These are phyloP conservation scores for Carassius auratus DNA, from an alignment of 2,113 vertebrate genomes.

Conservation along the genomic window DNA sequence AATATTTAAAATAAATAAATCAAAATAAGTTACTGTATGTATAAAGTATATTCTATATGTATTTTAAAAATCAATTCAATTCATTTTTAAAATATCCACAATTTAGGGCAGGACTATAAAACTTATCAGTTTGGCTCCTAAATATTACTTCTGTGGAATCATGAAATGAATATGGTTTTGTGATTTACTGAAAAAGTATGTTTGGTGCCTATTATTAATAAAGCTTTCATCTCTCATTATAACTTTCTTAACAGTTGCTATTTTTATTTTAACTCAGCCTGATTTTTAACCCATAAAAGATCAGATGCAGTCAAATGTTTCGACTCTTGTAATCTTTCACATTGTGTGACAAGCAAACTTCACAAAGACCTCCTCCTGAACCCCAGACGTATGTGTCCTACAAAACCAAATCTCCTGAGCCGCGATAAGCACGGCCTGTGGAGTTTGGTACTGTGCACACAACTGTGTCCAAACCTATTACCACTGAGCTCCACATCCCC, in stretches of 20 bases:
- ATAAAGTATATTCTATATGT: not conserved
- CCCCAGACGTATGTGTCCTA: slow-evolving; percentile 7
- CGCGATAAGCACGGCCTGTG: slow-evolving; percentile 47
- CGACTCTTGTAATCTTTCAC: slow-evolving; percentile 16
- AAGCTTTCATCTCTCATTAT: not conserved
- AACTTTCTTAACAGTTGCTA: not conserved
- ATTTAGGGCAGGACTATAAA: not conserved
- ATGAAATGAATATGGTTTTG: not conserved
- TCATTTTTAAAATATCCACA: not conserved
- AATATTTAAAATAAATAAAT: not conserved
- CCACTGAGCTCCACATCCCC: slow-evolving; percentile 42
- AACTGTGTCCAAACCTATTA: slow-evolving; percentile 59
- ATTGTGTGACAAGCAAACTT: slow-evolving; percentile 30
- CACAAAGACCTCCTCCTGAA: slow-evolving; percentile 31
- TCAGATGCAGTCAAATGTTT: not conserved
- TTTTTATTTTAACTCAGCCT: not conserved
- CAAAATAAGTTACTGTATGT: not conserved
- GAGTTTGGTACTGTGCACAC: slow-evolving; percentile 51
- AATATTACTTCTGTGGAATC: not conserved
- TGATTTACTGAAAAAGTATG: not conserved
- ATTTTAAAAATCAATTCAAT: no score
- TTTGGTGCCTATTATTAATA: not conserved
- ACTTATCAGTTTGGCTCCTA: not conserved
- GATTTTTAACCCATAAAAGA: not conserved
- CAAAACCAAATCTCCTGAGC: slow-evolving; percentile 48